Evolutionary conservation across 2,888 invertebrate species (phyloP).

Genomic region (Drosophila affinis): DNA sequence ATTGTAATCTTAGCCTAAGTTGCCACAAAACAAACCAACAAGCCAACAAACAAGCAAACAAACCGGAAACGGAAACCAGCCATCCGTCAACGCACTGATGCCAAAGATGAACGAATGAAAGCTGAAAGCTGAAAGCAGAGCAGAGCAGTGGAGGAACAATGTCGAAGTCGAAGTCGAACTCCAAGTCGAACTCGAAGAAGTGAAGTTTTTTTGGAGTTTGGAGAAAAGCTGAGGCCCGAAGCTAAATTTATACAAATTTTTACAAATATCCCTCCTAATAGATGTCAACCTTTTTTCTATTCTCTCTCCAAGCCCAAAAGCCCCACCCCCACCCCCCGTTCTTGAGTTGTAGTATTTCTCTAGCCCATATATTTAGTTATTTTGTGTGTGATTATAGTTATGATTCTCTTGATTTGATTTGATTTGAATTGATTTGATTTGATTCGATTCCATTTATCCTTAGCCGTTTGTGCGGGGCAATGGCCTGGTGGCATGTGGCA

Average conservation of each 20-base stretch:
- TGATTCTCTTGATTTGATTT: conserved; percentile 39
- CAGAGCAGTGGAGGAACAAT: conserved; percentile 2
- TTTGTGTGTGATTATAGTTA: conserved; percentile 40
- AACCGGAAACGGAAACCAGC: conserved; percentile 18
- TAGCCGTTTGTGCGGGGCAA: conserved; percentile 50
- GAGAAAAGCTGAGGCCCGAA: conserved; percentile 23
- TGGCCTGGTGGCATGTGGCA: conserved; percentile 39
- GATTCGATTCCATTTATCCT: conserved; percentile 28
- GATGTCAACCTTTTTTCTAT: conserved; percentile 39
- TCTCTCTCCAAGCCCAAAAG: not conserved
- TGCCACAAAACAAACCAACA: conserved; percentile 30
- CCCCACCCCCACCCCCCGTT: not conserved
- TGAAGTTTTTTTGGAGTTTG: not conserved
- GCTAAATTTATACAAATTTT: conserved; percentile 34
- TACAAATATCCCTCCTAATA: conserved; percentile 29
- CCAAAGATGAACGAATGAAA: conserved; percentile 65
- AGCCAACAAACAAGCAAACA: conserved; percentile 24
- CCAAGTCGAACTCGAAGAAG: not conserved
- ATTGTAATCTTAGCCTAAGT: conserved; percentile 56
- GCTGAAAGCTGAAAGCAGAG: conserved; percentile 10
- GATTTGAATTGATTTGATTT: conserved; percentile 51
- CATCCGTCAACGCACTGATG: conserved; percentile 48
- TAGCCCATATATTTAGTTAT: conserved; percentile 37
- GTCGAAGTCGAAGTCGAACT: not conserved
- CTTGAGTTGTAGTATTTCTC: conserved; percentile 38